Conservation (phyloP, 2,113 vertebrate species). For the Ptilorrhoa leucosticta region DNA sequence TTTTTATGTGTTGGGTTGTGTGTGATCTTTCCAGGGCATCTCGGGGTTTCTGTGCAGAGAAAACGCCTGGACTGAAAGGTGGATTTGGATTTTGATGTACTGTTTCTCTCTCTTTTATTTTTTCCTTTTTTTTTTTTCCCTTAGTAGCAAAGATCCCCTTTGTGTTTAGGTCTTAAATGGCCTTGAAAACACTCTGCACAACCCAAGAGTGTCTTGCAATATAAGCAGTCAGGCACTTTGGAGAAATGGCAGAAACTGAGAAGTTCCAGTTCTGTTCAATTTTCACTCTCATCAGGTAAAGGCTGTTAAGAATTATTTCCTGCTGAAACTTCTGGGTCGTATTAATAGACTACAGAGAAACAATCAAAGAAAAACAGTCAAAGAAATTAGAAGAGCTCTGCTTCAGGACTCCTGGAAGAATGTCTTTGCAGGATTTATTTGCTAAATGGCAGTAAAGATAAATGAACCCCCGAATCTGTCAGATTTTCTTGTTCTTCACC, state of each 20-base stretch:
- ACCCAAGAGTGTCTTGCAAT: not conserved
- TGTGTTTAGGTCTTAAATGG: not conserved
- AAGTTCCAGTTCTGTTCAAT: not conserved
- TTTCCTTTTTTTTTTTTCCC: not conserved
- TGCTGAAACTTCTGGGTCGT: not conserved
- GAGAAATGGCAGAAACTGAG: not conserved
- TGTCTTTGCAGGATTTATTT: not conserved
- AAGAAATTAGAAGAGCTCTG: not conserved
- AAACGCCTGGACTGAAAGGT: not conserved
- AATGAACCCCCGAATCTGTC: not conserved
- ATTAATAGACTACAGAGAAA: not conserved
- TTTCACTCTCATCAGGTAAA: not conserved
- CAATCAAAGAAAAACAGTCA: not conserved
- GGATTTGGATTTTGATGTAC: not conserved
- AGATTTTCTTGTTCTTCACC: not conserved
- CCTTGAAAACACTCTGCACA: not conserved
- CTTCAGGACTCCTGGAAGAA: not conserved
- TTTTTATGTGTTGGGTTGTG: not conserved
- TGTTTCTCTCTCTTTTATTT: not conserved
- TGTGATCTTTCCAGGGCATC: not conserved
- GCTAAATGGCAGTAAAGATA: not conserved
- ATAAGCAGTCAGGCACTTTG: not conserved
- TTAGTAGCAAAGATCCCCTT: not conserved
- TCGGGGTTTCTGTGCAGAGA: not conserved
- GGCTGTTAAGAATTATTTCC: not conserved